Conservation (phyloP, 2,888 invertebrate genomes). For the Caenorhabditis doughertyi region DNA sequence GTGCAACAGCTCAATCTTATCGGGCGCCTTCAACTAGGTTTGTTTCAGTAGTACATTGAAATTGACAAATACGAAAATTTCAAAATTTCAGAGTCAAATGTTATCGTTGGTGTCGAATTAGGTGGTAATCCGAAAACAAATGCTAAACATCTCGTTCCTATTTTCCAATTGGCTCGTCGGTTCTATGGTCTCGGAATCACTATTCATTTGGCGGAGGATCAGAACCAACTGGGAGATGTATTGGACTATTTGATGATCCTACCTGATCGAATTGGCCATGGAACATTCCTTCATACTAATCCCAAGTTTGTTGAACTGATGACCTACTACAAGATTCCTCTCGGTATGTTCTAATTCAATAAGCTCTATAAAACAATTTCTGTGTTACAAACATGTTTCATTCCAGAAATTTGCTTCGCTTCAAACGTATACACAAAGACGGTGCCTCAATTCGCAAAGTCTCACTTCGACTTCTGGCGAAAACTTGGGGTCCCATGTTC, state of each 20-base stretch:
- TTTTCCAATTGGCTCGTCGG: slow-evolving; percentile 41
- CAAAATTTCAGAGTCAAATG: slow-evolving; percentile 22
- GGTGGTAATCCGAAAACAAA: slow-evolving; percentile 57
- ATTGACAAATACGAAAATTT: not conserved
- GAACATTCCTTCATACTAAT: slow-evolving; percentile 49
- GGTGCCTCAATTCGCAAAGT: slow-evolving; percentile 10
- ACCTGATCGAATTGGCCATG: slow-evolving; percentile 63
- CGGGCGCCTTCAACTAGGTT: slow-evolving; percentile 4
- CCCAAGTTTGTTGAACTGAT: slow-evolving; percentile 8
- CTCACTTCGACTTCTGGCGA: slow-evolving; percentile 61
- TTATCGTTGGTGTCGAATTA: slow-evolving; percentile 65
- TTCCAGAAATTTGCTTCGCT: slow-evolving; percentile 66
- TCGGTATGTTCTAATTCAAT: slow-evolving; percentile 33
- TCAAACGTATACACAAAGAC: slow-evolving; percentile 61
- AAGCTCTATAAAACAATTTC: not conserved
- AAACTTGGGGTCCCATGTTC: slow-evolving; percentile 22
- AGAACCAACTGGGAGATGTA: slow-evolving; percentile 19
- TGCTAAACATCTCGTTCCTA: slow-evolving; percentile 52
- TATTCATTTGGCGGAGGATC: slow-evolving; percentile 46
- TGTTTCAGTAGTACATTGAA: not conserved
- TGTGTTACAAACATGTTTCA: not conserved
- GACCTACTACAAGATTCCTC: slow-evolving; percentile 9
- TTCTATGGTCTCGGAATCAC: slow-evolving; percentile 45
- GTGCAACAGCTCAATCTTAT: slow-evolving; percentile 45
- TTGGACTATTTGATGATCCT: slow-evolving; percentile 25